Percentiles rank a stretch among this genome's conserved stretches.
These are phyloP conservation scores for Tiliqua scincoides DNA, from an alignment of 2,113 vertebrate species.

Conservation along the genomic window DNA sequence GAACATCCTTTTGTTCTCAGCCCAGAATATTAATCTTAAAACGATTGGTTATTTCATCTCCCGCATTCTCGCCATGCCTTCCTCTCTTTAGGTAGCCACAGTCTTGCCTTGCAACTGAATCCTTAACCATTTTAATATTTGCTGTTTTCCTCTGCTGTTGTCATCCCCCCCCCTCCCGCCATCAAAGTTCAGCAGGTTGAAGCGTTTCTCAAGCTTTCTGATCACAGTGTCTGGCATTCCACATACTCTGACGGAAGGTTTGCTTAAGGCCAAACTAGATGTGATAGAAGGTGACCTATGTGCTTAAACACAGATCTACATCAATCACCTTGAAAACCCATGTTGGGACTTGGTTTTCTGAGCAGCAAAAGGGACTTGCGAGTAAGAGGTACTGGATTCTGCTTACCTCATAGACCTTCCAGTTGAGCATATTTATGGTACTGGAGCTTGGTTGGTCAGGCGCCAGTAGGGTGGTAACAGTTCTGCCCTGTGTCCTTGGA, in stretches of 20 bases:
- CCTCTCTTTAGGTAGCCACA: constrained; percentile 60
- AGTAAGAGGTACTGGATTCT: background rate
- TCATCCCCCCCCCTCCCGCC: constrained; percentile 61
- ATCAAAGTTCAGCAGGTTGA: constrained; percentile 52
- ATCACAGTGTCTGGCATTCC: background rate
- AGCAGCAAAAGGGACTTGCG: background rate
- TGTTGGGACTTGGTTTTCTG: background rate
- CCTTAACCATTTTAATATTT: constrained; percentile 74
- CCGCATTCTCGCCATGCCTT: constrained; percentile 18
- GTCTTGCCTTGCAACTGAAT: constrained; percentile 75
- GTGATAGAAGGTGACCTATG: background rate
- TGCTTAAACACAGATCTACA: background rate
- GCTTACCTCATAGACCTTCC: background rate
- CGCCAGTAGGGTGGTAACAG: too few species aligned
- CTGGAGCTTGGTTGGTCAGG: background rate
- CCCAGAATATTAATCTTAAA: constrained; percentile 84
- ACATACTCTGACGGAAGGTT: constrained; percentile 9
- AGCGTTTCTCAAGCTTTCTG: constrained; percentile 41
- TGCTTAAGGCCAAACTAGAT: background rate
- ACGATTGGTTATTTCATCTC: constrained; percentile 74
- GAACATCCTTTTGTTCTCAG: constrained; percentile 83
- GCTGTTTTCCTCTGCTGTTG: constrained; percentile 50
- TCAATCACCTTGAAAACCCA: background rate
- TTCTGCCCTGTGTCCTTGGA: background rate
- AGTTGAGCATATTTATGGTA: too few species aligned